These are phyloP conservation scores for Stomorhina lunata DNA, from an alignment of 2,888 invertebrate species.

Conservation along the genomic window DNA sequence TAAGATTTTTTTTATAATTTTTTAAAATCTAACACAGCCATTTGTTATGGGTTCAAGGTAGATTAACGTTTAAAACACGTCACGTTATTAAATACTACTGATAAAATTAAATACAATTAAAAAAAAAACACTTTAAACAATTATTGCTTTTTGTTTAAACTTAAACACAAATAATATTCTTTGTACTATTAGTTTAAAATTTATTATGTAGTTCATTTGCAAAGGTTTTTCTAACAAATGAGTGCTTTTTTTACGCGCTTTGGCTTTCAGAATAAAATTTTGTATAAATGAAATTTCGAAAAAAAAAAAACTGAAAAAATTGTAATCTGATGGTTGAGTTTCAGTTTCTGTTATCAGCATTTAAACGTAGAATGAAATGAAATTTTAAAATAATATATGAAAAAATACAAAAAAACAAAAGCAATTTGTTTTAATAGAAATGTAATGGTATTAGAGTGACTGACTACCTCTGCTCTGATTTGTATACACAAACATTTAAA, in stretches of 20 bases:
- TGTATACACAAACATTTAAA: background rate
- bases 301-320: constrained; percentile 27
- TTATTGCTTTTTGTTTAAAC: background rate
- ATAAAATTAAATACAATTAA: background rate
- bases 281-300: constrained; percentile 15
- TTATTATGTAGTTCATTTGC: constrained; percentile 31
- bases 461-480: background rate
- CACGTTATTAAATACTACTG: constrained; percentile 57
- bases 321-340: constrained; percentile 60
- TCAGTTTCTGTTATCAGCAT: constrained; percentile 59
- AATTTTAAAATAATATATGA: constrained; percentile 20
- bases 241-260: constrained; percentile 56
- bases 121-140: background rate
- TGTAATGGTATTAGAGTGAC: constrained; percentile 26
- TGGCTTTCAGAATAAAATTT: constrained; percentile 49
- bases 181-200: background rate
- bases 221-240: constrained; percentile 50
- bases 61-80: constrained; percentile 40
- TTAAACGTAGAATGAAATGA: constrained; percentile 54
- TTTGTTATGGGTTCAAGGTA: constrained; percentile 20
- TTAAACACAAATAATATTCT: constrained; percentile 1
- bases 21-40: constrained; percentile 54
- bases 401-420: constrained; percentile 18
- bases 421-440: constrained; percentile 18
- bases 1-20: constrained; percentile 14